These are phyloP conservation scores for Chaenocephalus aceratus DNA, from an alignment of 2,113 vertebrate species.

Conservation along the genomic window DNA sequence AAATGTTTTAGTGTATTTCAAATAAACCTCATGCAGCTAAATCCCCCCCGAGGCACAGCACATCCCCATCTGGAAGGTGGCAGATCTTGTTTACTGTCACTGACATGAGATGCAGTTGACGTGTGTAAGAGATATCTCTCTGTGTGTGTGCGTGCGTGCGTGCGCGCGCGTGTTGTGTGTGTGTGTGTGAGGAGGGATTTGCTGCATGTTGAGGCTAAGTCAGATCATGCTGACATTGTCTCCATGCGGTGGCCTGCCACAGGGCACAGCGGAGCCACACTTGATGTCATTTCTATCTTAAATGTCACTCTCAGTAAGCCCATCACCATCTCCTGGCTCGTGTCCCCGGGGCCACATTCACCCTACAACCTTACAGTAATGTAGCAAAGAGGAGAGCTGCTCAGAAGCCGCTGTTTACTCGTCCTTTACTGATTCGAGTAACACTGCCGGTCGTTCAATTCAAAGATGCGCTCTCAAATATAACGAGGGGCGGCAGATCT, in stretches of 20 bases:
- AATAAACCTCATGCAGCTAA: slow-evolving; percentile 35
- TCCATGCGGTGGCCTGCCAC: slow-evolving; percentile 58
- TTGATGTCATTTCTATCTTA: slow-evolving; percentile 76
- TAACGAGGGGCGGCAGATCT: slow-evolving; percentile 45
- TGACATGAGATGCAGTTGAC: slow-evolving; percentile 64
- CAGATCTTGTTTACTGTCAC: slow-evolving; percentile 61
- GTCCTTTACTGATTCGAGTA: slow-evolving; percentile 71
- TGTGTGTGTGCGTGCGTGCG: background rate
- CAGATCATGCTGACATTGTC: slow-evolving; percentile 72
- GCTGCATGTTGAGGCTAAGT: slow-evolving; percentile 61
- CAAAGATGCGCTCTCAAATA: slow-evolving; percentile 49
- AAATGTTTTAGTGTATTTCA: slow-evolving; percentile 23
- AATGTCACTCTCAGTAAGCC: slow-evolving; percentile 76
- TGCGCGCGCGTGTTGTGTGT: background rate
- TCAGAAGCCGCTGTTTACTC: slow-evolving; percentile 62
- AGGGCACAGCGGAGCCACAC: slow-evolving; percentile 68
- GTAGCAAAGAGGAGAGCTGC: slow-evolving; percentile 57
- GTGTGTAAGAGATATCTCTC: slow-evolving; percentile 52
- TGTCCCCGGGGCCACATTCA: slow-evolving; percentile 70
- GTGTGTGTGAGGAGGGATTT: slow-evolving; percentile 12
- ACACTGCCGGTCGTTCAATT: slow-evolving; percentile 57
- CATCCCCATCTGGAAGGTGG: slow-evolving; percentile 74
- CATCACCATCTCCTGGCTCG: slow-evolving; percentile 53
- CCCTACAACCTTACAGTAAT: slow-evolving; percentile 77
- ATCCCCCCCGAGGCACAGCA: slow-evolving; percentile 46